Percentiles rank a stretch among this genome's conserved stretches.
phyloP scores from a whole-genome alignment of 2,113 vertebrate species.

The Leptosomus discolor region DNA sequence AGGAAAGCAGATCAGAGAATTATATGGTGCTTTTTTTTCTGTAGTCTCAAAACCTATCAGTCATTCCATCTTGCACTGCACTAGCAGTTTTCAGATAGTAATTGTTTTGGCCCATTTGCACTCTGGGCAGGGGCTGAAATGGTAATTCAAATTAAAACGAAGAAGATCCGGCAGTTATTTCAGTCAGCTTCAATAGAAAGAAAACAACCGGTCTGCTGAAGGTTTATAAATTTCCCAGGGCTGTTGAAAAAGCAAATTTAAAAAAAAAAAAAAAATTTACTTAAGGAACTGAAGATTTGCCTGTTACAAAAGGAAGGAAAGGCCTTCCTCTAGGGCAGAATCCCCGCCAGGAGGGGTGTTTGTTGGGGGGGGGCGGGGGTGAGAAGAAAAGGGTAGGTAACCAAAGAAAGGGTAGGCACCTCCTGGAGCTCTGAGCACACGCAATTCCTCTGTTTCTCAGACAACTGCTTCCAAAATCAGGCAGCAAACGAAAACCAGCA shows the following conservation, averaged over 20 bases:
- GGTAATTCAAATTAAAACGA: background rate
- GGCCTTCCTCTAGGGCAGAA: background rate
- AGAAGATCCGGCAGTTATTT: background rate
- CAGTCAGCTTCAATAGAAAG: background rate
- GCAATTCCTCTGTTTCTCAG: background rate
- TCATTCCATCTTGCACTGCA: background rate
- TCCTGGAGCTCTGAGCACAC: background rate
- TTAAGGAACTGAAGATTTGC: background rate
- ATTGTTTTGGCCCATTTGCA: background rate
- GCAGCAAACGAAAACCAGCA: background rate
- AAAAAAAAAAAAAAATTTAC: background rate
- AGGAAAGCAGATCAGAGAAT: background rate
- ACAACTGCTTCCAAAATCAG: background rate
- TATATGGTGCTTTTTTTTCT: background rate
- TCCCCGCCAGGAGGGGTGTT: background rate
- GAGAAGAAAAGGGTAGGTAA: background rate
- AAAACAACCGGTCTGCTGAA: background rate
- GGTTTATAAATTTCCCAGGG: background rate
- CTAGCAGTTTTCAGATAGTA: background rate
- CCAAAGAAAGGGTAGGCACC: too few species aligned
- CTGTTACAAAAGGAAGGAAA: background rate
- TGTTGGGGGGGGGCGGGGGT: background rate
- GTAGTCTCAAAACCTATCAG: background rate
- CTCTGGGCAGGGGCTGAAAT: background rate
- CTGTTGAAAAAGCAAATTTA: background rate